Evolutionary conservation across 2,113 vertebrate genomes (phyloP).

Genomic region (Hemibagrus wyckioides): DNA sequence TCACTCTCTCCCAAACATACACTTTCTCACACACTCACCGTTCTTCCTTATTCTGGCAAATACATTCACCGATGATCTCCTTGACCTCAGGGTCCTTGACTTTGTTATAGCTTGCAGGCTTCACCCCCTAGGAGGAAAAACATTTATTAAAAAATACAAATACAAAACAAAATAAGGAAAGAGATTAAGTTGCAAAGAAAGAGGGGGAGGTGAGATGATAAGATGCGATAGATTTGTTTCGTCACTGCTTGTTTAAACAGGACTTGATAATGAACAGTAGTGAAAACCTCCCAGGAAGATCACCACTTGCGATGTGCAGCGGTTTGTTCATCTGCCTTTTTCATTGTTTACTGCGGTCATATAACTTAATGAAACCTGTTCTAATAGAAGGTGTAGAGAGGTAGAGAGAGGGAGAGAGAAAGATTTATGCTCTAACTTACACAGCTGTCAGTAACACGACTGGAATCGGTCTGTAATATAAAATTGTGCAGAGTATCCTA

Average conservation of each 20-base stretch:
- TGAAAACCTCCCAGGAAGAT: conserved; percentile 8
- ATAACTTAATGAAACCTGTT: neutral
- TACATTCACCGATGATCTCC: conserved; percentile 98
- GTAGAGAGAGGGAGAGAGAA: neutral
- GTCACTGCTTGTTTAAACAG: conserved; percentile 39
- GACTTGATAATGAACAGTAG: neutral
- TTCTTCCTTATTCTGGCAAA: conserved; percentile 95
- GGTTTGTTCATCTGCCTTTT: neutral
- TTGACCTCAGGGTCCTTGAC: conserved; percentile 96
- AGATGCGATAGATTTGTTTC: conserved; percentile 1
- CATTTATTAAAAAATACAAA: neutral
- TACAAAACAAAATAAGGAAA: neutral
- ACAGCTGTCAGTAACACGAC: neutral
- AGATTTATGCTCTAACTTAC: neutral
- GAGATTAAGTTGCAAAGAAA: neutral
- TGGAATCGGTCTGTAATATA: neutral
- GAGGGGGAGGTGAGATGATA: neutral
- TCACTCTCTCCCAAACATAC: too few species aligned
- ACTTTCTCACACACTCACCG: conserved; percentile 85
- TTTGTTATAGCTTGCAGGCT: conserved; percentile 95
- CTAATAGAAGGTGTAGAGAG: neutral
- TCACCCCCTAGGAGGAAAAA: conserved; percentile 82
- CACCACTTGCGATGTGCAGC: neutral
- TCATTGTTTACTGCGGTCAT: neutral
- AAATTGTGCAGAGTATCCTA: neutral